Evolutionary conservation across 2,888 invertebrate species (phyloP), one percentile per base, ranked within the genome.

Genomic region (Lymantria monacha): DNA sequence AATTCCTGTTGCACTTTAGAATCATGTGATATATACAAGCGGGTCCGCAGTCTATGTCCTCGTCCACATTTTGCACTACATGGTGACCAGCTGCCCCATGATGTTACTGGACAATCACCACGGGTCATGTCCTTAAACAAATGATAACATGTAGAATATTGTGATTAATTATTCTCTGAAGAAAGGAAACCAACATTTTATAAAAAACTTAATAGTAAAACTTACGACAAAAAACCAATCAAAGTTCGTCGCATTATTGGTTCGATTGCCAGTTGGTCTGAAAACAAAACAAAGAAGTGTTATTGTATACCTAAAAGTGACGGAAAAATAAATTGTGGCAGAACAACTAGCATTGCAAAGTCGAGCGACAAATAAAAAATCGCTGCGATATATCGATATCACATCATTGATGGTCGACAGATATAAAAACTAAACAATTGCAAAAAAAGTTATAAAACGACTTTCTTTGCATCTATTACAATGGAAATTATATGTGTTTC

Each of bases 61-160:
- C 94, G 94, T 0, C 96, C 97, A 77, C 97, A 97, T 0, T 93
- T 93, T 30, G 94, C 94, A 11, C 95, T 93, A 78, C 97, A 97
- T 1, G 96, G 94, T 1, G 96, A 94, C 96, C 97, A 97, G 9
- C 93, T 91, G 44, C 95, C 95, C 97, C 97, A 97, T 3, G 92
- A 81, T 0, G 94, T 92, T 51, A 95, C 93, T 7, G 91, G 92
- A 72, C 97, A 97, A 13, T 77, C 77, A 9, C 77, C 74, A 1
- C 66, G 68, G 0, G 80, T 74, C 1, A 66, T 65, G 38, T 87
- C 85, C 89, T 88, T 30, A 1, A 31, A 15, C 11, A 42, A 31
- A 22, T 33, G 33, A 22, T 5, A 22, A 5, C 5, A 22, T 36
- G 7, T 36, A n/a, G 10, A 36, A 36, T n/a, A 33, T 22, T 22